These are phyloP conservation scores for Glandiceps talaboti DNA, from an alignment of 53 echinoderm and acorn worm genomes.

Conservation along the genomic window DNA sequence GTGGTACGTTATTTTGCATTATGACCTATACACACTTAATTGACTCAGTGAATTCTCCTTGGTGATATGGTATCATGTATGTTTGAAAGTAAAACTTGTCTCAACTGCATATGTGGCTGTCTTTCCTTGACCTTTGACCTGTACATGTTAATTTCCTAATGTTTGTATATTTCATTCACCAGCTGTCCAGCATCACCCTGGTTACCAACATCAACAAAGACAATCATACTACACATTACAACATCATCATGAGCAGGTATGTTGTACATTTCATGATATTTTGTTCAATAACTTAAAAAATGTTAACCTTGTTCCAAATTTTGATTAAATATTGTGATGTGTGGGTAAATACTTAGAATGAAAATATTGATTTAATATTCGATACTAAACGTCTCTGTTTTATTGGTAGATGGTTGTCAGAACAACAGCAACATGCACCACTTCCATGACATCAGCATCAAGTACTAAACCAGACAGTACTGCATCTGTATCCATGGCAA, in stretches of 20 bases:
- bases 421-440: neutral
- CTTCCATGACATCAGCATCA: neutral
- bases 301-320: too few relatives aligned
- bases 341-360: neutral
- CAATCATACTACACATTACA: constrained; percentile 37
- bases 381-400: neutral
- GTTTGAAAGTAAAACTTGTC: too few relatives aligned
- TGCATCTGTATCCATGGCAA: neutral
- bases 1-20: too few relatives aligned
- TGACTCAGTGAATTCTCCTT: too few relatives aligned
- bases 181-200: constrained; percentile 19
- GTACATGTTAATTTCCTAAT: neutral
- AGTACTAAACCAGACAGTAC: neutral
- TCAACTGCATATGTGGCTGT: too few relatives aligned
- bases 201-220: constrained; percentile 22
- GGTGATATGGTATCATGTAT: too few relatives aligned
- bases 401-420: neutral
- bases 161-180: too few relatives aligned
- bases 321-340: too few relatives aligned
- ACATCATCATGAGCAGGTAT: constrained; percentile 17
- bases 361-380: neutral
- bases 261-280: too few relatives aligned
- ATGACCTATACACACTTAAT: too few relatives aligned
- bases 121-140: neutral
- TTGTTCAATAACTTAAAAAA: too few relatives aligned